Percentiles rank a stretch among this genome's conserved stretches.
Conservation (phyloP, 2,113 vertebrate species). For the Galemys pyrenaicus region DNA sequence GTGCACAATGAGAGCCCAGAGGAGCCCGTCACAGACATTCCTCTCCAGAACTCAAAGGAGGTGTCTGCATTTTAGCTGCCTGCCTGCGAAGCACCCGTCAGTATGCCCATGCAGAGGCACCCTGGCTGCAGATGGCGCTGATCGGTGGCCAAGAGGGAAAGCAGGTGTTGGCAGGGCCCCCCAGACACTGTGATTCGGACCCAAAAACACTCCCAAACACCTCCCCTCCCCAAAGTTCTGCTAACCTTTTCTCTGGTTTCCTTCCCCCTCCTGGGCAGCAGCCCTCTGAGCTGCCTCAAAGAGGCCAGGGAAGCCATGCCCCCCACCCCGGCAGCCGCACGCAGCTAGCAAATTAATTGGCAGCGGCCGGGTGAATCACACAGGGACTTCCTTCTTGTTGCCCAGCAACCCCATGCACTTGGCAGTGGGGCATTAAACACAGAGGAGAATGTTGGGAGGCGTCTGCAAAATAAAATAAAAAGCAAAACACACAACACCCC, state of each 20-base stretch:
- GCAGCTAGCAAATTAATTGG: conserved; percentile 58
- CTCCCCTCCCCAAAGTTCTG: not conserved
- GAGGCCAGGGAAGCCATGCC: not conserved
- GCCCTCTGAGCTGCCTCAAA: not conserved
- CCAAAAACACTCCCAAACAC: not conserved
- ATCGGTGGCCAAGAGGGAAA: not conserved
- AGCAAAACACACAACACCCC: conserved; percentile 28
- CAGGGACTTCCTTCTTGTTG: conserved; percentile 77
- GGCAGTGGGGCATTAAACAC: conserved; percentile 71
- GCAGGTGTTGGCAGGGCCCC: not conserved
- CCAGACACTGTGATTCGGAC: not conserved
- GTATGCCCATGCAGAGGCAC: rapidly evolving
- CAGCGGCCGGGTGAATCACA: conserved; percentile 61
- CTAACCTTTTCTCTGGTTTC: not conserved
- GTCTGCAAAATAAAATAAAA: conserved; percentile 67
- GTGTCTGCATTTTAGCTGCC: not conserved
- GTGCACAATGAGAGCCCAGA: rapidly evolving
- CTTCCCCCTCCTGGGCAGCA: not conserved
- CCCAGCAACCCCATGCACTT: conserved; percentile 75
- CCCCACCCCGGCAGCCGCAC: conserved; percentile 49
- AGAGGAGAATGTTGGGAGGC: conserved; percentile 59
- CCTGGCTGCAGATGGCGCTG: rapidly evolving
- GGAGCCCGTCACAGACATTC: not conserved
- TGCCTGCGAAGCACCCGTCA: not conserved
- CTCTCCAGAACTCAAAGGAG: not conserved